A percentile compares a stretch with the other conserved stretches of the same genome.
phyloP scores from a whole-genome alignment of 2,113 vertebrate species.

The Gymnobelideus leadbeateri region DNA sequence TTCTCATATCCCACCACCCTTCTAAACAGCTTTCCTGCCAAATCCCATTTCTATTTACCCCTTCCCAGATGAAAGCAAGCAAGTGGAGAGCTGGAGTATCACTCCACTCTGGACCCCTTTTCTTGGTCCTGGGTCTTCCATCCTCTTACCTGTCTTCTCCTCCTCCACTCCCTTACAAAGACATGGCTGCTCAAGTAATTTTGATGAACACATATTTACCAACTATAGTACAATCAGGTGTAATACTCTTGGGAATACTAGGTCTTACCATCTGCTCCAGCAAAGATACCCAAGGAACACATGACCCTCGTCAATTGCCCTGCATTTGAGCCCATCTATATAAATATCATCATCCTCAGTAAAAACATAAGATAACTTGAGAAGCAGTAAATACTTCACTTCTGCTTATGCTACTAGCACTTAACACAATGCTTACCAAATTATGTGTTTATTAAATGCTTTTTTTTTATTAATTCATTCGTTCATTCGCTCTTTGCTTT shows the following conservation, averaged over 20 bases:
- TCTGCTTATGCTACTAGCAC: not conserved
- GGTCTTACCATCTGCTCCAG: not conserved
- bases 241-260: not conserved
- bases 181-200: not conserved
- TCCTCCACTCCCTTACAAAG: not conserved
- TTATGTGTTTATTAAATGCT: not conserved
- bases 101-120: not conserved
- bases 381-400: not conserved
- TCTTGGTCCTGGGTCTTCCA: not conserved
- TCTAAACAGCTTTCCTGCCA: not conserved
- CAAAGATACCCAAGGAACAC: not conserved
- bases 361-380: not conserved
- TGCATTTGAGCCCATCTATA: not conserved
- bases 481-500: not conserved
- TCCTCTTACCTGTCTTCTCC: not conserved
- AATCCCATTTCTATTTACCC: not conserved
- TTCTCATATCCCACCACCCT: not conserved
- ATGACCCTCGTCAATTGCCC: not conserved
- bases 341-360: not conserved
- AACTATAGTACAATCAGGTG: not conserved
- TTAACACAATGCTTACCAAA: not conserved
- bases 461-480: not conserved
- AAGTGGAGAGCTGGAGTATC: not conserved
- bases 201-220: not conserved
- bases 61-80: not conserved